Base-by-base conservation (phyloP, 2,888 invertebrate genomes). In the Petrolisthes manimaculis region DNA sequence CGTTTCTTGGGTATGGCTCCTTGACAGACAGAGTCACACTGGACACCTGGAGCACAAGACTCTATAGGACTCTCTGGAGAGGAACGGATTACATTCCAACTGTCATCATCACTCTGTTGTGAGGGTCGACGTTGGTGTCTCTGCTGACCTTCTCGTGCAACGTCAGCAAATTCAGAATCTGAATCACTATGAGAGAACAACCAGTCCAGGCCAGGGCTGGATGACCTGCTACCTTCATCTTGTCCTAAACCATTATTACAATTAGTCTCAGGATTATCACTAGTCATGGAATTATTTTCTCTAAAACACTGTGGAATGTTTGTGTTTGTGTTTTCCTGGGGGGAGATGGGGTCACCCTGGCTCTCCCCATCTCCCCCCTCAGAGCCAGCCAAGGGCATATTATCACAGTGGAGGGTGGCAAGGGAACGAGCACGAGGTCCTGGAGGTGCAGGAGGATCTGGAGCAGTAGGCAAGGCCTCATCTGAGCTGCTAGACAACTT, bases 1-100 rank as follows among this genome's bases (percentile, higher is more conserved):
- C 88, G 71, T 79, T 91, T 92, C 92, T 89, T 92, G 91, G 71
- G 92, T 89, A 91, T 91, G 54, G 91, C 91, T 21, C 91, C 91
- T 67, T 91, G 89, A 51, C 82, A 78, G 37, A 82, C 83, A 0
- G 89, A 51, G 67, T 83, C 86, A 54, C 82, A 75, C 55, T 83
- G 86, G 74, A n/a, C 79, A n/a, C 53, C 83, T 24, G 81, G 55
- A 24, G 86, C 82, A 71, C 84, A 85, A 51, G 71, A 74, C 61
- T 89, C 88, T 53, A 61, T 12, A 4, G 89, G 86, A 24, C 87
- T 87, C 78, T 90, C 89, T 14, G 89, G 89, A 12, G 89, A 89
- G 69, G 86, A 86, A 18, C 90, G 56, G 37, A 90, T 86, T 53
- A 80, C 75, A 80, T 87, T 85, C 89, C 88, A 90, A 69, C 84